These are phyloP conservation scores for Cephalopholis sonnerati DNA, from an alignment of 2,113 vertebrate genomes.

Conservation along the genomic window DNA sequence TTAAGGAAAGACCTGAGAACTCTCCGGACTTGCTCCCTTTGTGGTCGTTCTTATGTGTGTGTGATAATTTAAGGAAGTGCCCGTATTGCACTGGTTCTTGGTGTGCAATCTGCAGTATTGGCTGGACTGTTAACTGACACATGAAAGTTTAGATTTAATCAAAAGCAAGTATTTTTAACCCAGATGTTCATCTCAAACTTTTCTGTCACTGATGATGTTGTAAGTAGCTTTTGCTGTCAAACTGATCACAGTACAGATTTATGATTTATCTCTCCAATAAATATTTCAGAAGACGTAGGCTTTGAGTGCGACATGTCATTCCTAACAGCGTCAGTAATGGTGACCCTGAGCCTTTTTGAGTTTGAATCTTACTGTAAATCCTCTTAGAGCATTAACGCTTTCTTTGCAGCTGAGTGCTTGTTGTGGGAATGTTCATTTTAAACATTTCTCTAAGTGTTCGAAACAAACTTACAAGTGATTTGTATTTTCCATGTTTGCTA, in stretches of 20 bases:
- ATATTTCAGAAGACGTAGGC: constrained; percentile 13
- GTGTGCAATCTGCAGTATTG: constrained; percentile 65
- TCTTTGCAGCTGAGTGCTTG: constrained; percentile 22
- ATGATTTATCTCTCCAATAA: constrained; percentile 30
- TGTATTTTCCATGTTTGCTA: constrained; percentile 40
- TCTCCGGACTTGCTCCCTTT: constrained; percentile 3
- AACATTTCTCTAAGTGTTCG: constrained; percentile 8
- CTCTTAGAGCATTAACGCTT: constrained; percentile 27
- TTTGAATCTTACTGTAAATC: constrained; percentile 11
- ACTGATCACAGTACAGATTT: constrained; percentile 21
- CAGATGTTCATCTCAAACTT: neutral
- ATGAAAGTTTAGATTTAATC: constrained; percentile 36
- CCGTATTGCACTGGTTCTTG: constrained; percentile 11
- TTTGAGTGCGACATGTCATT: constrained; percentile 17
- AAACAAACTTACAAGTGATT: constrained; percentile 41
- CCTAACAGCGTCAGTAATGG: constrained; percentile 5
- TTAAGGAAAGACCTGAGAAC: constrained; percentile 22
- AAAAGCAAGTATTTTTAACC: constrained; percentile 54
- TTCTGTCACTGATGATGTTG: constrained; percentile 5
- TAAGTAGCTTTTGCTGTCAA: constrained; percentile 26
- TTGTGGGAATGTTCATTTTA: constrained; percentile 34
- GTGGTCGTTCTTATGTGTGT: constrained; percentile 5
- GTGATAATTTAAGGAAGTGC: constrained; percentile 27
- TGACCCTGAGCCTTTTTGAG: constrained; percentile 37
- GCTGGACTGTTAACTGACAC: constrained; percentile 72